Conservation (phyloP, 1,140 invertebrate genomes). For the Sinonovacula constricta region DNA sequence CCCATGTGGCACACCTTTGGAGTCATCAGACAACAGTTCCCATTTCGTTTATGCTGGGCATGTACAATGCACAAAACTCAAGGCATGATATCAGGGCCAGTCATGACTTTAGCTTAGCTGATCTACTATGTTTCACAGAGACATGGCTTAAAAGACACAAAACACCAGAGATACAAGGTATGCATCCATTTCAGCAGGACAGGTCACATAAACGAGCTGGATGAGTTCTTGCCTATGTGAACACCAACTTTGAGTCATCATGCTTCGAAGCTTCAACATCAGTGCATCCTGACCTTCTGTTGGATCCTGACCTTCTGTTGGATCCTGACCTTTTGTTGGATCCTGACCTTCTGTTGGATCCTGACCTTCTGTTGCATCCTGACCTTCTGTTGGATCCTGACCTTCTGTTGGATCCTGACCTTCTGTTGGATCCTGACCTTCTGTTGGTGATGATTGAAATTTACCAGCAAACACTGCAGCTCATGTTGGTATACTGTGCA, state of each 20-base stretch:
- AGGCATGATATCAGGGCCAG: not conserved
- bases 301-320: no score
- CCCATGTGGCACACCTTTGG: not conserved
- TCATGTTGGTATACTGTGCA: not conserved
- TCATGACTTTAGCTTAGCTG: not conserved
- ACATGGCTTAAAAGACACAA: no score
- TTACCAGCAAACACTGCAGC: not conserved
- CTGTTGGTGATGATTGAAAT: not conserved
- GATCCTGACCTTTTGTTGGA: no score
- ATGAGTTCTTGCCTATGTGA: conserved; percentile 15
- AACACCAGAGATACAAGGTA: no score
- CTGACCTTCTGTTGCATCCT: no score
- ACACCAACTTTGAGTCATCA: no score
- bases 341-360: no score
- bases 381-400: no score
- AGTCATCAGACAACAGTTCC: conserved; percentile 13
- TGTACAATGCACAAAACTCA: conserved; percentile 18
- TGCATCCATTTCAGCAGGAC: not conserved
- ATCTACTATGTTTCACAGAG: conserved; percentile 14
- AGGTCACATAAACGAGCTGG: not conserved
- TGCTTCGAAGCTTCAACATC: no score
- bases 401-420: no score
- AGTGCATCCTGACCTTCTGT: no score
- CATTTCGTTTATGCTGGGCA: conserved; percentile 4
- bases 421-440: no score